These are phyloP conservation scores for Mesorhabditis sp. DNA, from an alignment of 2,888 invertebrate species.

Conservation along the genomic window DNA sequence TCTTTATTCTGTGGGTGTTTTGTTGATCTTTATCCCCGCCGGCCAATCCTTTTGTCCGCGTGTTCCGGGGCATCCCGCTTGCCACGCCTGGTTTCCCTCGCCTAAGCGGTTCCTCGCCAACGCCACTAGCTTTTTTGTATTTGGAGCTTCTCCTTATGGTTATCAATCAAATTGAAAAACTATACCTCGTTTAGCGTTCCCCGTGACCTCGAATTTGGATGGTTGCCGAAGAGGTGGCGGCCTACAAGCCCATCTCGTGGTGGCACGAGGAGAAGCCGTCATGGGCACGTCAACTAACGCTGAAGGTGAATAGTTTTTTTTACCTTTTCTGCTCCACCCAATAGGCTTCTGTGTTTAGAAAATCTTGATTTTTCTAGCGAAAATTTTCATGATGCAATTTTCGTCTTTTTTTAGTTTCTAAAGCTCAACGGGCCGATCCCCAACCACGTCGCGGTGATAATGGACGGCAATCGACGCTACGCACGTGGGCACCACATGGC, in stretches of 20 bases:
- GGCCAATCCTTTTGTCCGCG: too few relatives aligned
- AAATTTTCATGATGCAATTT: neutral
- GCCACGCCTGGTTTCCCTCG: too few relatives aligned
- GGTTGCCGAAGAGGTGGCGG: too few relatives aligned
- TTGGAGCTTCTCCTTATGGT: too few relatives aligned
- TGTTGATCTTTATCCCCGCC: too few relatives aligned
- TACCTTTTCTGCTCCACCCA: neutral
- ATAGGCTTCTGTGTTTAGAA: neutral
- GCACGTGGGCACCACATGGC: conserved; percentile 76
- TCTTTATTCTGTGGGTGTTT: too few relatives aligned
- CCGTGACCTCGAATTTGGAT: too few relatives aligned
- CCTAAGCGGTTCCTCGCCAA: too few relatives aligned
- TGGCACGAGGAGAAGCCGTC: neutral
- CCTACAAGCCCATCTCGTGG: neutral
- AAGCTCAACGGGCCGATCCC: conserved; percentile 68
- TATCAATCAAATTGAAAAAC: too few relatives aligned
- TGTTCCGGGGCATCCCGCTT: too few relatives aligned
- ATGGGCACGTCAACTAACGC: neutral
- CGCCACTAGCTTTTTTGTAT: too few relatives aligned
- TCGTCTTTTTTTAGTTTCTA: neutral
- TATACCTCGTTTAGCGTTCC: too few relatives aligned
- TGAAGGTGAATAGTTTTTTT: neutral
- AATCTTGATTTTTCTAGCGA: neutral
- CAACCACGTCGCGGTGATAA: conserved; percentile 89
- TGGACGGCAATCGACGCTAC: conserved; percentile 95